Conservation (phyloP, 2,113 vertebrate genomes). For the Butorides virescens region DNA sequence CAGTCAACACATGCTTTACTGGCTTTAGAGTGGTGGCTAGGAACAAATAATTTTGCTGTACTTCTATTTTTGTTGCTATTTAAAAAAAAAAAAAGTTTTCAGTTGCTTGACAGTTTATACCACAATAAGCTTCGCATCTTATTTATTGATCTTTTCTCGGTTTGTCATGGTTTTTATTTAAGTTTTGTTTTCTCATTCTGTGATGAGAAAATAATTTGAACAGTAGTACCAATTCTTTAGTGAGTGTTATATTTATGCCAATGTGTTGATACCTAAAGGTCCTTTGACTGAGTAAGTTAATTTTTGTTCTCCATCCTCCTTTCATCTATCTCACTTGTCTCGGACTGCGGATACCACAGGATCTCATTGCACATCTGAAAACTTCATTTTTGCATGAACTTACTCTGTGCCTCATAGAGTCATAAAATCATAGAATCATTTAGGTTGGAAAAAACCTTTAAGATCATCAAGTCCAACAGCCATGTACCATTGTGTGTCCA, state of each 20-base stretch:
- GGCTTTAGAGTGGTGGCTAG: background rate
- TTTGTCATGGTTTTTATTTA: background rate
- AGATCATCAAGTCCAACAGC: too few species aligned
- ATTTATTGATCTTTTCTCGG: background rate
- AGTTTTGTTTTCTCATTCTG: background rate
- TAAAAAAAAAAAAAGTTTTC: background rate
- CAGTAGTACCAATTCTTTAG: background rate
- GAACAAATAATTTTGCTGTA: background rate
- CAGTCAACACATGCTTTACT: background rate
- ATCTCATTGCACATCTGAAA: background rate
- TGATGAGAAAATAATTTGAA: background rate
- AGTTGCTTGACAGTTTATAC: background rate
- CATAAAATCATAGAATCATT: too few species aligned
- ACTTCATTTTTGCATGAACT: background rate
- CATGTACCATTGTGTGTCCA: too few species aligned
- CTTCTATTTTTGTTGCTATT: background rate
- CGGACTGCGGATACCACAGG: background rate
- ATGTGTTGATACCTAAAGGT: fast-evolving
- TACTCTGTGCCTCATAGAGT: background rate
- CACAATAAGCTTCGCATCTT: background rate
- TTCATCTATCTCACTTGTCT: background rate
- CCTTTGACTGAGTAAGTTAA: background rate
- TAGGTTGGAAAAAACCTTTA: too few species aligned
- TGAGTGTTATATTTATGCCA: background rate
- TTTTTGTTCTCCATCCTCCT: background rate